Evolutionary conservation across 2,113 vertebrate species (phyloP), one percentile per base, ranked within the genome.

Genomic region (Bubo bubo): DNA sequence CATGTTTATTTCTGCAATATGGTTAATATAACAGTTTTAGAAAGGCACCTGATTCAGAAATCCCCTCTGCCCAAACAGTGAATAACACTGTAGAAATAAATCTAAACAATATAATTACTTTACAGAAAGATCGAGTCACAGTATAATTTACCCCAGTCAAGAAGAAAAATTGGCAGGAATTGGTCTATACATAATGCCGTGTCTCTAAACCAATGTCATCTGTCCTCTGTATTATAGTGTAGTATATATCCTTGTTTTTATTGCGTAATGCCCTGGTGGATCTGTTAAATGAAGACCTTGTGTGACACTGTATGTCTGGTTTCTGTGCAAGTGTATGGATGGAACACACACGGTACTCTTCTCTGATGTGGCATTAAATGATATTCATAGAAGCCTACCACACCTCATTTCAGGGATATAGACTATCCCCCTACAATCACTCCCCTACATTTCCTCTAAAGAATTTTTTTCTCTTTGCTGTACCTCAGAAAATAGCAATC

Each of bases 371-470:
- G 77, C 76, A 88, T 96, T 95, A 66, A 67, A 89, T 62, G 26
- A 82, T 86, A 90, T 27, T 90, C 49, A 16, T 43, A 95, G 92
- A 96, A 95, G 84, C 49, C 83, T 62, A 84, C 75, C 87, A 79
- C 94, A 94, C 86, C 81, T 96, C 91, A 90, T 92, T 97, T 97
- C 96, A 97, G 98, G 95, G 93, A 91, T 95, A 79, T 12, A 80
- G 59, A 68, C 39, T 83, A 39, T 94, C 92, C 45, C 67, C 85
- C 13, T 59, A 6, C 59, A 72, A 26, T 88, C 81, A 60, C 81
- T 74, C 68, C 26, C 49, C 60, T 83, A 35, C 34, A 37, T 95
- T 97, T 93, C 94, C 63, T 94, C 50, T 52, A 71, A 70, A 28
- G 86, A 53, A 2, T 47, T 14, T 67, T 67, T 89, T 82, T 53